Base-by-base conservation (phyloP, 2,797 vertebrate species). In the Gallinago solitaria region DNA sequence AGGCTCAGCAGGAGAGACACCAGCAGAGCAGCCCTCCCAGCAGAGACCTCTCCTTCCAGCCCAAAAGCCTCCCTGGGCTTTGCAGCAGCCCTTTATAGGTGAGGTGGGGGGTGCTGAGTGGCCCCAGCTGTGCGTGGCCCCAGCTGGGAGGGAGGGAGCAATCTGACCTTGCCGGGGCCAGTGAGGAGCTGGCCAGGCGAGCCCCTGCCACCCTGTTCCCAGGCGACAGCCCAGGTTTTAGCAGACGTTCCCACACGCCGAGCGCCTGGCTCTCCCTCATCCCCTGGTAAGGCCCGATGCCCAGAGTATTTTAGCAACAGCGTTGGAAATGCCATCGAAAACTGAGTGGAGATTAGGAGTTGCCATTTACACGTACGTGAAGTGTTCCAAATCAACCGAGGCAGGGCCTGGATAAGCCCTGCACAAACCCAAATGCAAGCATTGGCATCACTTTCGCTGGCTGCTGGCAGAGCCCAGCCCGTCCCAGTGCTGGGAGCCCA, bases 41-140 rank as follows among this genome's bases (percentile, higher is more conserved):
- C 24, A 8, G 6, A 18, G 21, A 9, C 45, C 13, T 24, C 33
- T 48, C 39, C 39, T 19, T 14, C 41, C 14, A 3, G 1, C 33
- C 23, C 32, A 19, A 18, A 32, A n/a, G 4, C n/a, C 12, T 5
- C 5, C 3, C 4, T 0, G 0, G 14, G 1, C 6, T 56, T 28
- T 63, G 43, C 63, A 87, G 77, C 70, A 32, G 37, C 77, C 30
- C 7, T 57, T 83, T 73, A 11, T 45, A 20, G 47, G 48, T 0
- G 2, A 35, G 48, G 37, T n/a, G 53, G 0, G 3, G 15, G 59
- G 2, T 30, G 48, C 54, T 10, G 28, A 57, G 41, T 35, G 54
- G 12, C 48, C 16, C 21, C 73, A 64, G 32, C 61, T 30, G 54
- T 20, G 68, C 32, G 37, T 33, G 28, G n/a, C 32, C 35, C 60